Evolutionary conservation across 2,113 vertebrate genomes (phyloP).

Genomic region (Ceyx margarethae): DNA sequence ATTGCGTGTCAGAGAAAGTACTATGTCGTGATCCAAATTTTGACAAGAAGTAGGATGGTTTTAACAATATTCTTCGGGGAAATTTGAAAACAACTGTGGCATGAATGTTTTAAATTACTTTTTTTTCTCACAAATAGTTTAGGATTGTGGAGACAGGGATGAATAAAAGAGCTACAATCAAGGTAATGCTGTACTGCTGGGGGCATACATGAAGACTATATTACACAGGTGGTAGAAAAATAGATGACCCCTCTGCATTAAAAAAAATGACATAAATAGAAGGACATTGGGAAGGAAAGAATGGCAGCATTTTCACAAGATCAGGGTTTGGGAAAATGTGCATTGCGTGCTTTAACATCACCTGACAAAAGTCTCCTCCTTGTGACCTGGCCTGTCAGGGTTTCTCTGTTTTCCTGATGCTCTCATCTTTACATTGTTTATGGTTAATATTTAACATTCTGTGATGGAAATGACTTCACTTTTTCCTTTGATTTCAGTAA

Average conservation of each 20-base stretch:
- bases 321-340: neutral
- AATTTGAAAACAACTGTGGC: neutral
- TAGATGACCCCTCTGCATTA: neutral
- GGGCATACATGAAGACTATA: neutral
- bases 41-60: neutral
- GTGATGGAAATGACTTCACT: accelerated
- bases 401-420: neutral
- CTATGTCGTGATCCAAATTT: neutral
- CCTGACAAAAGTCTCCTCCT: neutral
- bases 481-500: neutral
- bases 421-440: neutral
- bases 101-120: neutral
- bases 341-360: neutral
- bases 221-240: neutral
- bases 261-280: neutral
- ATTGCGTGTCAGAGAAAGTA: neutral
- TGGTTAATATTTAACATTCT: neutral
- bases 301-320: neutral
- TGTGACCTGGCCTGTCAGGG: neutral
- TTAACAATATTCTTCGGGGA: neutral
- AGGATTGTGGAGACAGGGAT: neutral
- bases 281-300: neutral
- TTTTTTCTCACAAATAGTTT: neutral
- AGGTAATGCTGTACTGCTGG: neutral
- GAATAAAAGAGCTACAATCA: neutral